Evolutionary conservation across 2,888 invertebrate genomes (phyloP).

Genomic region (Cephus runcator): DNA sequence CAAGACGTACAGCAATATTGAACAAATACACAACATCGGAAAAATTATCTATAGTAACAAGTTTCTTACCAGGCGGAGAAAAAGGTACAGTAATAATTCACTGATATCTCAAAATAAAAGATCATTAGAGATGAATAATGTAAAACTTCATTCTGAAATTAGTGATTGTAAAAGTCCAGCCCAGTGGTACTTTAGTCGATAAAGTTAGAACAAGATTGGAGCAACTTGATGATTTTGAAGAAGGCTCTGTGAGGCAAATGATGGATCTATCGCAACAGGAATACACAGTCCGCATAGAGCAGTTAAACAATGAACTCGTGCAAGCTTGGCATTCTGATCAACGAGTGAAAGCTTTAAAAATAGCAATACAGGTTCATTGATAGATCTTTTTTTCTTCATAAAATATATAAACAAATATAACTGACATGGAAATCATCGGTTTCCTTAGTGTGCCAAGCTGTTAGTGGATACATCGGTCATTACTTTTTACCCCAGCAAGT

Average conservation of each 20-base stretch:
- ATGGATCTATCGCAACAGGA: conserved; percentile 93
- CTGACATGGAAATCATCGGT: conserved; percentile 7
- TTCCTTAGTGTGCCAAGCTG: conserved; percentile 86
- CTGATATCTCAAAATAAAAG: not conserved
- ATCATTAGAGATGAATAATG: not conserved
- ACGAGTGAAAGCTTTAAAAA: conserved; percentile 94
- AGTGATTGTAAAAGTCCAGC: conserved; percentile 85
- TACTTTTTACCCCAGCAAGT: conserved; percentile 98
- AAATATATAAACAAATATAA: not conserved
- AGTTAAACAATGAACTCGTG: conserved; percentile 90
- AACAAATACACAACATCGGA: conserved; percentile 93
- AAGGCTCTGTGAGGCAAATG: conserved; percentile 86
- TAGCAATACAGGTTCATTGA: conserved; percentile 80
- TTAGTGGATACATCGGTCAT: conserved; percentile 89
- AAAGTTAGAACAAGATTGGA: conserved; percentile 91
- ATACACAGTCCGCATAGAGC: conserved; percentile 87
- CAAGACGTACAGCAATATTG: conserved; percentile 80
- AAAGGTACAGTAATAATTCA: conserved; percentile 70
- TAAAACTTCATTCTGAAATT: conserved; percentile 27
- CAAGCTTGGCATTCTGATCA: conserved; percentile 95
- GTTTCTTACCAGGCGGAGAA: conserved; percentile 84
- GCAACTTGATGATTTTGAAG: conserved; percentile 95
- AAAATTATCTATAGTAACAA: conserved; percentile 90
- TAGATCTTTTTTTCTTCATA: not conserved
- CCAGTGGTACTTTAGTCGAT: conserved; percentile 76